A percentile compares a stretch with the other conserved stretches of the same genome.
Evolutionary conservation across 1,140 invertebrate species (phyloP).

Genomic region (Vanessa tameamea): DNA sequence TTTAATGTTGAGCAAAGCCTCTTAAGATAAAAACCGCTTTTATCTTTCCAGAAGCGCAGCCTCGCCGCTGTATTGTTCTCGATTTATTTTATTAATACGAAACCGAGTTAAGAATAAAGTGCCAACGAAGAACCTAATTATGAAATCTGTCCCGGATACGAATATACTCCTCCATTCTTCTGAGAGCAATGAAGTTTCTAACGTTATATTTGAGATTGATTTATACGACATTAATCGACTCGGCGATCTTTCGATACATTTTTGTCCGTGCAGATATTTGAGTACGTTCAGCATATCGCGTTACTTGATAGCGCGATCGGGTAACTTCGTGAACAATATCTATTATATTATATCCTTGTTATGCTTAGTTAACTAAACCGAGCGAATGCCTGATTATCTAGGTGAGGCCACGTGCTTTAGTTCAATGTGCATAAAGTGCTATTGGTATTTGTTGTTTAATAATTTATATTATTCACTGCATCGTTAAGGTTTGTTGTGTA

Average conservation of each 20-base stretch:
- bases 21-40: constrained; percentile 8
- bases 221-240: neutral
- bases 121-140: too few species aligned
- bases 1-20: neutral
- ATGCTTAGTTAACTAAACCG: constrained; percentile 3
- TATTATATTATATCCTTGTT: neutral
- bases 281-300: neutral
- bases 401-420: neutral
- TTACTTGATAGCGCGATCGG: neutral
- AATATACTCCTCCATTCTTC: too few species aligned
- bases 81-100: constrained; percentile 1
- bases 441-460: too few species aligned
- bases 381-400: constrained; percentile 1
- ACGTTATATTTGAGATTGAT: neutral
- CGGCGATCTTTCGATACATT: neutral
- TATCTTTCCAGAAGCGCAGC: neutral
- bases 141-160: too few species aligned
- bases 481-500: too few species aligned
- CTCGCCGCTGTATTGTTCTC: neutral
- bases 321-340: neutral
- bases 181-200: too few species aligned
- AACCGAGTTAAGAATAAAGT: neutral
- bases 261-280: neutral
- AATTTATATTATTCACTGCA: too few species aligned
- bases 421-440: too few species aligned